phyloP scores from a whole-genome alignment of 2,888 invertebrate genomes.

The Torymus tubicola region DNA sequence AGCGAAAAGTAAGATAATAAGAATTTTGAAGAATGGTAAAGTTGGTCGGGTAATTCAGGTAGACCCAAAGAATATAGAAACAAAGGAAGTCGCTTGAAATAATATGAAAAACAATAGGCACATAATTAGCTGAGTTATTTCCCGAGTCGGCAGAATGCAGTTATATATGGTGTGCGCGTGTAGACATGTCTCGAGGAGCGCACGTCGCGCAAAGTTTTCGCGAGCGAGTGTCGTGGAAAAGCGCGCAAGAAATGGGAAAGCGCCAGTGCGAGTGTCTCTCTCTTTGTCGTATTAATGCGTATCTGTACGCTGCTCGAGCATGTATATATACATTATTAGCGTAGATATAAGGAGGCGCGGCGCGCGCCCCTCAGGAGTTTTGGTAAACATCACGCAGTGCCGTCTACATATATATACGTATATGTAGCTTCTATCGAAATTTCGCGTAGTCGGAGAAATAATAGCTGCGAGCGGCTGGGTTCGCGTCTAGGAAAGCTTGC shows the following conservation, averaged over 20 bases:
- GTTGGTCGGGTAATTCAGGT: too few relatives aligned
- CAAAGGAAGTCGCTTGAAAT: slow-evolving; percentile 33
- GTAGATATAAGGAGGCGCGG: neutral
- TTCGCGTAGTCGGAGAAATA: slow-evolving; percentile 21
- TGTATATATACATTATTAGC: neutral
- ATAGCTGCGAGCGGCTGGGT: slow-evolving; percentile 6
- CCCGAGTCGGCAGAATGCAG: neutral
- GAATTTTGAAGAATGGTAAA: too few relatives aligned
- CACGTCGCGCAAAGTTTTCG: neutral
- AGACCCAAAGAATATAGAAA: neutral
- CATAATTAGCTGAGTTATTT: slow-evolving; percentile 41
- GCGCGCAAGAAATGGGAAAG: slow-evolving; percentile 12
- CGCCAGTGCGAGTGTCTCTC: neutral
- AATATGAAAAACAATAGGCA: slow-evolving; percentile 38
- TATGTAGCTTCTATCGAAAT: slow-evolving; percentile 23
- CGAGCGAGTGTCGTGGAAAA: neutral
- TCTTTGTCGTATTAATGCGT: neutral
- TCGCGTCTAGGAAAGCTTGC: neutral
- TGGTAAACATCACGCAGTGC: slow-evolving; percentile 3
- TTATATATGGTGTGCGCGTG: neutral
- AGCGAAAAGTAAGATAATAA: too few relatives aligned
- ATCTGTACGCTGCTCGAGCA: neutral
- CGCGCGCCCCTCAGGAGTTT: slow-evolving; percentile 21
- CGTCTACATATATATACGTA: neutral
- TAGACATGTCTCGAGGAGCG: neutral